Evolutionary conservation across 2,113 vertebrate genomes (phyloP), one percentile per base, ranked within the genome.

Genomic region (Cairina moschata): DNA sequence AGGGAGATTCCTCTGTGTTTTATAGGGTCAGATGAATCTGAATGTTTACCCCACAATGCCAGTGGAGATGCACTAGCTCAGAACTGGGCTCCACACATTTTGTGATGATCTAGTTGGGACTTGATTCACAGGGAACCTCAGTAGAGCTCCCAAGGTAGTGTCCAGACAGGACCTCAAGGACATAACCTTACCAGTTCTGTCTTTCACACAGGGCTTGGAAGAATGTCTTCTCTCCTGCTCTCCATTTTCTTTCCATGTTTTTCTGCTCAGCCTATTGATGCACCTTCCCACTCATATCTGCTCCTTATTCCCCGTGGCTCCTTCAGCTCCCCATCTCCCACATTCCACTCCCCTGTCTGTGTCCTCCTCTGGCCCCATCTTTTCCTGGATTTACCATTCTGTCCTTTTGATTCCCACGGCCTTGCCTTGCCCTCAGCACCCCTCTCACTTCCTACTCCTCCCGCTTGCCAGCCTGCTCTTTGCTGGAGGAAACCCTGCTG

Each of bases 361-460:
- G 31, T 72, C 54, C 50, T 91, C 16, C 65, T 82, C 48, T 1
- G 17, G 44, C 73, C 44, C 36, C 3, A 13, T 59, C 72, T 38
- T 89, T 91, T 71, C 44, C 46, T 68, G 46, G 50, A 2, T 72
- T 81, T 52, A 56, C 63, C 55, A 32, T 36, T 73, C 46, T 66
- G 82, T 85, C 75, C 77, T 16, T 42, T 68, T 13, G 59, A 63
- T 96, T 96, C 94, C 90, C 88, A 93, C 31, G 59, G 71, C 63
- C 67, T 72, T 26, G 67, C 58, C 4, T 68, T 83, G 73, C 86
- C 74, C 93, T 72, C 63, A 18, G 82, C 75, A 93, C 65, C 91
- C 58, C 59, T 93, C 66, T 88, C 32, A 52, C 78, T 95, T 85
- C 78, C 83, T 94, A 16, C 80, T 87, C 62, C 86, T 95, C 83